Evolutionary conservation across 2,797 vertebrate species (phyloP), one percentile per base, ranked within the genome.

Genomic region (Hyperoplus lanceolatus): DNA sequence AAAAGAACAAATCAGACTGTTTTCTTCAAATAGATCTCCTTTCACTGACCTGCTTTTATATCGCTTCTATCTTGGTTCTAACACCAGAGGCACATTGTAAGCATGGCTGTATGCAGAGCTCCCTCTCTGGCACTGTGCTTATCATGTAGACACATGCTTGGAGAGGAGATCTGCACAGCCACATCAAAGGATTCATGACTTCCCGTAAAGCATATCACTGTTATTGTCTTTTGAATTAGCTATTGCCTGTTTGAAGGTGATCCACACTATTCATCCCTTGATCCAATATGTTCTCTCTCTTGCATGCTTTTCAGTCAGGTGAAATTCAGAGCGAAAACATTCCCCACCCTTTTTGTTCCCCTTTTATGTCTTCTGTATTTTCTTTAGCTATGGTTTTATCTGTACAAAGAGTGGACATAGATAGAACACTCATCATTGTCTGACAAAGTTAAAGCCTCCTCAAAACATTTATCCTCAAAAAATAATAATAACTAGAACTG

Each of bases 101-200:
- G 53, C 56, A 29, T 56, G 66, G 42, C 55, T 80, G 53, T 57
- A 51, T 77, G 57, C 49, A 56, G 65, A 73, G 38, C 74, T 77
- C 38, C 36, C 29, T 60, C 4, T 12, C 14, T 81, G 75, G 77
- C 81, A 73, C 46, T 1, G 39, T 36, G 81, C 80, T 81, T 74
- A 81, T 86, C 81, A 41, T 73, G 41, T 61, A 65, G 82, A 67
- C 80, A 83, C 56, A 58, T 64, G 62, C 79, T 63, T 64, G 68
- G 53, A 81, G 70, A 73, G 16, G 13, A 80, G 65, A 48, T 65
- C 29, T 18, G 42, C 56, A 38, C 49, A 56, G 70, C 57, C 3
- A 60, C 76, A 79, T 86, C 75, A 78, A 77, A 75, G 42, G 76
- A 50, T 48, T 70, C 38, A 86, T 69, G 64, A 73, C 39, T 54